Evolutionary conservation across 2,797 vertebrate species (phyloP).

Genomic region (Betta splendens): DNA sequence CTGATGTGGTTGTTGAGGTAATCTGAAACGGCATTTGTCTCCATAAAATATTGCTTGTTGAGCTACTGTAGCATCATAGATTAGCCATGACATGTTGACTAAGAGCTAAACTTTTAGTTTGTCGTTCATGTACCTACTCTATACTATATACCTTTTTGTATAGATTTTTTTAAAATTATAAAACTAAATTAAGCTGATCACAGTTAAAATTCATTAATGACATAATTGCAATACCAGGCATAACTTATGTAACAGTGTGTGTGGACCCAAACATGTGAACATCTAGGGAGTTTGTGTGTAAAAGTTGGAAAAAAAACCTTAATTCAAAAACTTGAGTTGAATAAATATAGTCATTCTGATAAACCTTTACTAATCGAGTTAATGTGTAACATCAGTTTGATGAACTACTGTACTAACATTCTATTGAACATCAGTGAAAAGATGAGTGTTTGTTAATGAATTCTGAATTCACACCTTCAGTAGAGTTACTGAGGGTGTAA

Average conservation of each 20-base stretch:
- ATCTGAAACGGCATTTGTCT: conserved; percentile 22
- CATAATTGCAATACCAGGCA: neutral
- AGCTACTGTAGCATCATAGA: conserved; percentile 19
- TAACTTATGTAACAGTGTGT: neutral
- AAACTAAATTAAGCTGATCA: conserved; percentile 8
- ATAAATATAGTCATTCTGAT: neutral
- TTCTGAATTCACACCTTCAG: no score
- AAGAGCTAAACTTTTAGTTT: no score
- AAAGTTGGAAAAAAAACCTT: no score
- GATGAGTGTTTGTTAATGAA: conserved; percentile 16
- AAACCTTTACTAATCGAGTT: neutral
- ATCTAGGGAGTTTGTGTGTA: no score
- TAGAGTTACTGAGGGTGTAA: conserved; percentile 1
- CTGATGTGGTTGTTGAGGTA: conserved; percentile 33
- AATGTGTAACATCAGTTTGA: neutral
- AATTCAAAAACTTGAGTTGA: neutral
- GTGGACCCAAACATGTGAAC: no score
- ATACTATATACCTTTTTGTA: no score
- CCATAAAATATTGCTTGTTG: neutral
- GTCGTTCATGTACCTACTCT: no score
- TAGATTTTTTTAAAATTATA: no score
- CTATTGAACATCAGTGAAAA: conserved; percentile 4
- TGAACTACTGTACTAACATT: conserved; percentile 15
- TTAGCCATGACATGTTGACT: no score
- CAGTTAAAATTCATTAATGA: no score